These are phyloP conservation scores for Epicauta chinensis DNA, from an alignment of 1,140 invertebrate genomes.

Conservation along the genomic window DNA sequence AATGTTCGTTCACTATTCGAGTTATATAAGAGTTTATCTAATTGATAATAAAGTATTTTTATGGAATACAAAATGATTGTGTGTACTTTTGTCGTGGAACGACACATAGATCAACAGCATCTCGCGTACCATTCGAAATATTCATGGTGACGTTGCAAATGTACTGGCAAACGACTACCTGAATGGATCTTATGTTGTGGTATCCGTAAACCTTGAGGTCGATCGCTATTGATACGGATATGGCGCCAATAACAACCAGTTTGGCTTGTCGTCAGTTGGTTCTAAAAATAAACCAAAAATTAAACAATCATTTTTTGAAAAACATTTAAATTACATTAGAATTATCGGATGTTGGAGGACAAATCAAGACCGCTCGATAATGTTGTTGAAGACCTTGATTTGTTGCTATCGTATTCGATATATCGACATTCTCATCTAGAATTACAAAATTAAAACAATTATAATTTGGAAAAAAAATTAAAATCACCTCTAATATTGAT, in stretches of 20 bases:
- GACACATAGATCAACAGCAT: conserved; percentile 8
- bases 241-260: conserved; percentile 36
- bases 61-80: too few species aligned
- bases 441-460: conserved; percentile 18
- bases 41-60: conserved; percentile 4
- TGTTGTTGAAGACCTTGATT: neutral
- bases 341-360: conserved; percentile 27
- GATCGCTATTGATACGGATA: conserved; percentile 22
- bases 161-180: conserved; percentile 20
- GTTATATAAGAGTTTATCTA: conserved; percentile 7
- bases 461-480: neutral
- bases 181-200: conserved; percentile 16
- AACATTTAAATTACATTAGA: conserved; percentile 24
- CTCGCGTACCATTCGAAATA: conserved; percentile 28
- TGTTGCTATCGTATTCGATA: conserved; percentile 10
- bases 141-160: conserved; percentile 19
- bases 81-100: too few species aligned
- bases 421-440: conserved; percentile 19
- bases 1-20: conserved; percentile 1
- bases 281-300: conserved; percentile 20
- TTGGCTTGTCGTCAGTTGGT: conserved; percentile 25
- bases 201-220: conserved; percentile 5
- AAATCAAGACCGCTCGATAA: conserved; percentile 31
- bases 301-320: neutral
- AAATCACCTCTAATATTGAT: conserved; percentile 53